Evolutionary conservation across 2,888 invertebrate genomes (phyloP), one percentile per base, ranked within the genome.

Genomic region (Cantharis nigra): DNA sequence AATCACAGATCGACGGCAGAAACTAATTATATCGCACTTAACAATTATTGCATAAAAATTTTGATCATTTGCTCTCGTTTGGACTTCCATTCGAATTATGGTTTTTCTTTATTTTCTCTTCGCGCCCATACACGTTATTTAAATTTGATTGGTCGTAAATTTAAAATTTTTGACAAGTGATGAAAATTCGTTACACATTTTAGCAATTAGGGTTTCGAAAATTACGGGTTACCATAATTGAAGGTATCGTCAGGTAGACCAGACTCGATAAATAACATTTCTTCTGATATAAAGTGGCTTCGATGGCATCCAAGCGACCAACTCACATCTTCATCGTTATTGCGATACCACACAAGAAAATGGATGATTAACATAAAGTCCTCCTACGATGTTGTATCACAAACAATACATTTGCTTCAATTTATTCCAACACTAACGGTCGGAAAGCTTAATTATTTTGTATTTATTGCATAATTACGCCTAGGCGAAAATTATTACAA

Each of bases 1-100:
- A 78, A 80, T 80, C 82, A 69, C 71, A 70, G 79, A 69, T 70
- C 65, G 74, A 67, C 62, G 28, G 16, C 74, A 75, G 71, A 69
- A 26, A 62, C 71, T 75, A 70, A 77, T 75, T 64, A 28, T 26
- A 18, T 65, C 26, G 63, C 77, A 63, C 73, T 73, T 77, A n/a
- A 70, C 73, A 71, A 72, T 23, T 3, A 23, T 76, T 74, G 65
- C 69, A 71, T 18, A 20, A 65, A 65, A 65, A 65, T 33, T 33
- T 33, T 33, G 3, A 33, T 11, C 11, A 33, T 11, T 11, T 33
- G 33, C 11, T 33, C 4, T 4, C 11, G 11, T 13, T 13, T 13
- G 11, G 11, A 3, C 33, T 49, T n/a, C 33, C 33, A 49, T 49
- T 49, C n/a, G n/a, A 49, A n/a, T 49, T 49, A 49, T 5, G 33